Evolutionary conservation across 2,888 invertebrate species (phyloP), one percentile per base, ranked within the genome.

Genomic region (Clostera curtula): DNA sequence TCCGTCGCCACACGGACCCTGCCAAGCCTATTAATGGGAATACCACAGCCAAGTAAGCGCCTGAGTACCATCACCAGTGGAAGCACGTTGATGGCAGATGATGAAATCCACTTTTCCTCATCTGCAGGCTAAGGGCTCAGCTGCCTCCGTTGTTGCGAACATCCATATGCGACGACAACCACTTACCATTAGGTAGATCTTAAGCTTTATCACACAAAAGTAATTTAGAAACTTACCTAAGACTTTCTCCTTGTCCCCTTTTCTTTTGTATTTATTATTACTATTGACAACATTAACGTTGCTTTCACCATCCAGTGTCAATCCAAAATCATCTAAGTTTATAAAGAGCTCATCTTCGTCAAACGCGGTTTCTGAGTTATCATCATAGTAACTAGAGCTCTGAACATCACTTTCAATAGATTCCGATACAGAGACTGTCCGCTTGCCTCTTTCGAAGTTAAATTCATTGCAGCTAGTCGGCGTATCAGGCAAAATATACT

Each of bases 341-440:
- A 83, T 51, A 40, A 83, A 83, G 2, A 83, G 49, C n/a, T 82
- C 80, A 24, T 82, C 80, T 44, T 82, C 83, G 24, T 82, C 82
- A 22, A 71, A 77, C 9, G 22, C 21, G 3, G 66, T 70, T 45
- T 80, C 75, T 0, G 83, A 79, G 34, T 75, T 76, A 24, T 76
- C 83, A 32, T 82, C 82, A 14, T 77, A 79, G 39, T 76, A 80
- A 26, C 63, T 63, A 0, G 70, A 66, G 37, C 79, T 80, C 26
- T 80, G 75, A 0, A 77, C 66, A 29, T 82, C 82, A 12, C 83
- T 82, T 24, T 80, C 83, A 16, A 83, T 59, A 0, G 83, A 83
- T 43, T 83, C 83, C 1, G 68, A 82, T 5, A 77, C 44, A 0
- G 83, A 83, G 5, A 70, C 42, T 42, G 79, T 83, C 17, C 83